Evolutionary conservation across 2,113 vertebrate species (phyloP), one percentile per base, ranked within the genome.

Genomic region (Cottus gobio): DNA sequence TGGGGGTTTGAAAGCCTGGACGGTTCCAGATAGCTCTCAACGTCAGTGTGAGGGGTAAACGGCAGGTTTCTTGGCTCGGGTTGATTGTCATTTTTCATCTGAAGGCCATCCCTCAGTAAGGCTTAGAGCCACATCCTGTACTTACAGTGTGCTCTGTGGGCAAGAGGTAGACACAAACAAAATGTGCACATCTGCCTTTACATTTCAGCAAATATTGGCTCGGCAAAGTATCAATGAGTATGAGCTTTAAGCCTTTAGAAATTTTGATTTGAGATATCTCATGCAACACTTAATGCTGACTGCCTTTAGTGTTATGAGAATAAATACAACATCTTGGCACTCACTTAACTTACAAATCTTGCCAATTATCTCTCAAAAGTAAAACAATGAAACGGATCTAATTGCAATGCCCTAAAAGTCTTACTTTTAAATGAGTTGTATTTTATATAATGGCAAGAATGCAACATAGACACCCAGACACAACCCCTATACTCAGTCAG

Each of bases 51-150:
- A 78, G 89, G 88, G 86, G 90, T 93, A 91, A 94, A 86, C 44
- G 68, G 85, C 62, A 80, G 83, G 85, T 83, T 89, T 89, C 86
- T 80, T 91, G 86, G 90, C 87, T 92, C 78, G 36, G 48, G 65
- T 84, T 75, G 70, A 80, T 87, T 48, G 24, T 90, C 77, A 87
- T 91, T 90, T 88, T 90, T 86, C 89, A 91, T 87, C 65, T 78
- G 86, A 90, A 88, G 60, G 83, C 83, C 88, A 87, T 66, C 16
- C 16, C n/a, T 89, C 82, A 88, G 72, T 52, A 2, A 66, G 58
- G 34, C 73, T 68, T 54, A 39, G 71, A 79, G 61, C 52, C 72
- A 58, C 65, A 39, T 57, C 64, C 42, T 57, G 46, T 30, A 70
- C 28, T 71, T 24, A 58, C 69, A 80, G 15, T 76, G 57, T 71